Evolutionary conservation across 2,888 invertebrate genomes (phyloP).

Genomic region (Scrobipalpa atriplicella): DNA sequence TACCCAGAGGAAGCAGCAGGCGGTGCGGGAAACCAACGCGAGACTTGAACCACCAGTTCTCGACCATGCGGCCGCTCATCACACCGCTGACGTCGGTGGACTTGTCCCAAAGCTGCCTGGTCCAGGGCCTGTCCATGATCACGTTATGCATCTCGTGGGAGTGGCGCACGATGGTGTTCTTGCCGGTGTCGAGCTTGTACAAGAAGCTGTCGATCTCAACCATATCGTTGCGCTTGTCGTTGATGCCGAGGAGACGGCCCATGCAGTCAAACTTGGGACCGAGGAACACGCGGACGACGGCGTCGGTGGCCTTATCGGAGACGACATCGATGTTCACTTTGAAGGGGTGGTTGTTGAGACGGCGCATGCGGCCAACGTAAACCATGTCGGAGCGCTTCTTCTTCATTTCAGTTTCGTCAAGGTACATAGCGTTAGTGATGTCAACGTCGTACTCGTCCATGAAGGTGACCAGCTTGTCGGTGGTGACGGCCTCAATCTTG

Average conservation of each 20-base stretch:
- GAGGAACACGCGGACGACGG: conserved; percentile 86
- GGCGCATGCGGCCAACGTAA: conserved; percentile 82
- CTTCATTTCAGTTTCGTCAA: conserved; percentile 74
- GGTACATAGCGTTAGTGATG: conserved; percentile 84
- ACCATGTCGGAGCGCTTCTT: conserved; percentile 74
- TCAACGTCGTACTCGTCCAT: conserved; percentile 87
- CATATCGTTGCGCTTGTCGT: conserved; percentile 73
- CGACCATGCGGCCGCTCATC: conserved; percentile 77
- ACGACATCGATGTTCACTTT: conserved; percentile 80
- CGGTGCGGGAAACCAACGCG: conserved; percentile 86
- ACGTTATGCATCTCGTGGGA: conserved; percentile 86
- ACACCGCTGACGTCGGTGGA: conserved; percentile 58
- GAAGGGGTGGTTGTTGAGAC: conserved; percentile 86
- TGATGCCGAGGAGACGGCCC: conserved; percentile 79
- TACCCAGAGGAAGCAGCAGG: conserved; percentile 88
- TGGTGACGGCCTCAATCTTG: conserved; percentile 82
- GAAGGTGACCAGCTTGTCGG: conserved; percentile 86
- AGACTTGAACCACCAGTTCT: conserved; percentile 80
- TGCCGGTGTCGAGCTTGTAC: conserved; percentile 84
- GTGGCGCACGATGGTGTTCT: conserved; percentile 86
- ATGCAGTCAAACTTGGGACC: conserved; percentile 88
- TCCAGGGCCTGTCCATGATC: conserved; percentile 82
- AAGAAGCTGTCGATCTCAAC: conserved; percentile 80
- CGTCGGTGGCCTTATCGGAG: conserved; percentile 82
- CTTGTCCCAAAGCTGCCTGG: conserved; percentile 55